A percentile compares a stretch with the other conserved stretches of the same genome.
These are phyloP conservation scores for Tholera decimalis DNA, from an alignment of 2,888 invertebrate species.

Conservation along the genomic window DNA sequence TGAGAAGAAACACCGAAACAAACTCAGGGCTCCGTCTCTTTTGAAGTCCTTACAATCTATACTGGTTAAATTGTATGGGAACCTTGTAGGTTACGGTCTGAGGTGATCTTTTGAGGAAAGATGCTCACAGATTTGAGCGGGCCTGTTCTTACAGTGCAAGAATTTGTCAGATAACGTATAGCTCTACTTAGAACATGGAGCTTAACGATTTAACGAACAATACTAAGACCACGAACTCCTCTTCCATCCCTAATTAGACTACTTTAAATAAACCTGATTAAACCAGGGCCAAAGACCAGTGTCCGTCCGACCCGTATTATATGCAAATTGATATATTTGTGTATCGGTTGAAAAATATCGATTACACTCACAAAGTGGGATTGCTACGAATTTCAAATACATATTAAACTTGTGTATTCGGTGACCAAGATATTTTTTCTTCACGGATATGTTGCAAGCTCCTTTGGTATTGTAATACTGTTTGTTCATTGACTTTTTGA, in stretches of 20 bases:
- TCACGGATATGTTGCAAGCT: slow-evolving; percentile 45
- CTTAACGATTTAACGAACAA: no score
- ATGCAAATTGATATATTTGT: slow-evolving; percentile 62
- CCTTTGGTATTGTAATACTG: slow-evolving; percentile 65
- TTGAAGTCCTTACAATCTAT: no score
- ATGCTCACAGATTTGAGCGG: no score
- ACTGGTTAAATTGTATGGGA: no score
- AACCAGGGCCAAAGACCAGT: slow-evolving; percentile 55
- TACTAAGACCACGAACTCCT: no score
- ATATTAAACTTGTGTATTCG: slow-evolving; percentile 62
- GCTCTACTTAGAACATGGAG: no score
- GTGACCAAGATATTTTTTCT: slow-evolving; percentile 70
- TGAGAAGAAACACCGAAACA: no score
- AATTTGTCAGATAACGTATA: no score
- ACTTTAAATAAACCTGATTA: slow-evolving; percentile 40
- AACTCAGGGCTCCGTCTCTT: no score
- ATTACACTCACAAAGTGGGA: slow-evolving; percentile 60
- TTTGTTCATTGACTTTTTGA: slow-evolving; percentile 57
- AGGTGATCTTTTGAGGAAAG: no score
- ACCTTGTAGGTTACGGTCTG: no score
- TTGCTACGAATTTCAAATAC: slow-evolving; percentile 70
- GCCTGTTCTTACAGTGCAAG: no score
- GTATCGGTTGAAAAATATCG: slow-evolving; percentile 57
- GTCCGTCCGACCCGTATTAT: slow-evolving; percentile 69
- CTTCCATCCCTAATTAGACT: slow-evolving; percentile 15